These are phyloP conservation scores for Spea hammondii DNA, from an alignment of 2,797 vertebrate genomes.

Conservation along the genomic window DNA sequence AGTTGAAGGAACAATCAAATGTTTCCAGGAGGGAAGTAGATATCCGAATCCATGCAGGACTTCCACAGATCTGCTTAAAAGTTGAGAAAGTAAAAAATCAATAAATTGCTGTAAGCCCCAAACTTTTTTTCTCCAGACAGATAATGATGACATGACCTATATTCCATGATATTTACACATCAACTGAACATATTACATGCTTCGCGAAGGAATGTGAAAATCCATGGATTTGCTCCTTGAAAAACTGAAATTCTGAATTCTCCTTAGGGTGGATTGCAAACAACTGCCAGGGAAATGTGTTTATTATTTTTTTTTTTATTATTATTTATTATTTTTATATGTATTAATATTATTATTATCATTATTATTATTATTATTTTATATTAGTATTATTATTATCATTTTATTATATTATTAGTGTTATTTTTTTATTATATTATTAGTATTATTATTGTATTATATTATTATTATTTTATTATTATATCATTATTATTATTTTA, in stretches of 20 bases:
- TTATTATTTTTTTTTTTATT: too few species aligned
- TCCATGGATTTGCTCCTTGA: background rate
- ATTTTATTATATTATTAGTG: background rate
- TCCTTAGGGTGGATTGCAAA: background rate
- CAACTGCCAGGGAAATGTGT: background rate
- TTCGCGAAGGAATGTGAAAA: background rate
- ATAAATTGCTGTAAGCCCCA: background rate
- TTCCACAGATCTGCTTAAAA: constrained; percentile 9
- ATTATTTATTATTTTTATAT: too few species aligned
- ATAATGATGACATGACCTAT: background rate
- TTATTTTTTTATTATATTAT: too few species aligned
- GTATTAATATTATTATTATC: too few species aligned
- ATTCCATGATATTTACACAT: background rate
- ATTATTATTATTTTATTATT: too few species aligned
- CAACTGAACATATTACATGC: background rate
- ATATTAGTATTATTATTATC: too few species aligned
- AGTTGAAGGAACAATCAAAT: constrained; percentile 23
- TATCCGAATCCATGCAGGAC: constrained; percentile 5
- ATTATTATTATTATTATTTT: too few species aligned
- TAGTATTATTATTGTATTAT: too few species aligned
- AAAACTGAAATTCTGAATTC: background rate
- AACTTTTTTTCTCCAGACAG: background rate
- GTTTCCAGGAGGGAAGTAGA: constrained; percentile 19
- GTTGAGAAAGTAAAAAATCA: constrained; percentile 21
- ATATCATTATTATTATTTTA: too few species aligned